A percentile compares a stretch with the other conserved stretches of the same genome.
Evolutionary conservation across 2,797 vertebrate species (phyloP).

Genomic region (Falco rusticolus): DNA sequence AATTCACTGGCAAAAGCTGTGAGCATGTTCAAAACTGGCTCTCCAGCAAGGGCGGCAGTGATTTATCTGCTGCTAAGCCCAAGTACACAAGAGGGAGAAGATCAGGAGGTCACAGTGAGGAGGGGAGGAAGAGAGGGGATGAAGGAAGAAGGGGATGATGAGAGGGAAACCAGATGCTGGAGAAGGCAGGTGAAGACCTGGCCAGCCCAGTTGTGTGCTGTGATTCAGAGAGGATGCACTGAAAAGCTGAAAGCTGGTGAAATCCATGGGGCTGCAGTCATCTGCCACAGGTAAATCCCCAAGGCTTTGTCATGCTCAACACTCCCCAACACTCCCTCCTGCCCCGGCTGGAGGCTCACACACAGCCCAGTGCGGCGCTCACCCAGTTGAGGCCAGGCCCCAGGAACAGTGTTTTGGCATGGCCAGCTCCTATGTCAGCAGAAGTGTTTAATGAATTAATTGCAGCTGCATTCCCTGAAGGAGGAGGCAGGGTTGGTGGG

Average conservation of each 20-base stretch:
- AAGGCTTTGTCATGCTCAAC: neutral
- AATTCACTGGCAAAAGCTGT: neutral
- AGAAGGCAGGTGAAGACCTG: neutral
- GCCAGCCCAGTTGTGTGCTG: rapidly evolving
- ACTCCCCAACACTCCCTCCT: neutral
- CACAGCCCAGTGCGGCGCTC: neutral
- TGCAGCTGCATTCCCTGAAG: neutral
- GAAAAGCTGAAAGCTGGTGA: neutral
- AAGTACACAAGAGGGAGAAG: neutral
- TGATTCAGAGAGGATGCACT: neutral
- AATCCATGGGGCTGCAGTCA: neutral
- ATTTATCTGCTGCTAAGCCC: neutral
- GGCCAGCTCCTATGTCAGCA: neutral
- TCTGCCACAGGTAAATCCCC: neutral
- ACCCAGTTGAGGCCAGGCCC: neutral
- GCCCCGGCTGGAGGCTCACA: neutral
- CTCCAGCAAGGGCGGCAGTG: neutral
- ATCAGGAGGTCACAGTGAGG: neutral
- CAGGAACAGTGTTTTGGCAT: neutral
- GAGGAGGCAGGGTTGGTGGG: neutral
- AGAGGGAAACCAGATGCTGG: neutral
- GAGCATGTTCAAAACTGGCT: neutral
- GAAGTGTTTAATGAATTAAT: slow-evolving; percentile 46
- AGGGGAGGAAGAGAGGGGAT: neutral
- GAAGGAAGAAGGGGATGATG: neutral